Percentiles rank a stretch among this genome's conserved stretches.
These are phyloP conservation scores for Apoda limacodes DNA, from an alignment of 2,888 invertebrate species.

Conservation along the genomic window DNA sequence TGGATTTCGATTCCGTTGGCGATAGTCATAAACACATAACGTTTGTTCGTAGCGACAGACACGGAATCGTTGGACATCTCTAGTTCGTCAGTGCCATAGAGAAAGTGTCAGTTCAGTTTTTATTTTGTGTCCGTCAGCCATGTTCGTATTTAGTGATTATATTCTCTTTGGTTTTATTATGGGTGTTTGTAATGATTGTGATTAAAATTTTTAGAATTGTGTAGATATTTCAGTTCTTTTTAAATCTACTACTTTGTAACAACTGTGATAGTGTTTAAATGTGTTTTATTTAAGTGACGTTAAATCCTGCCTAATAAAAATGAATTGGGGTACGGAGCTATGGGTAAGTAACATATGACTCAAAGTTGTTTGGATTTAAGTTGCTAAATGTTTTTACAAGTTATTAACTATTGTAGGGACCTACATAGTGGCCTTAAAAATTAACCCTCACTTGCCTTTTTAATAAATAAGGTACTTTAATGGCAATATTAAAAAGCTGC, in stretches of 20 bases:
- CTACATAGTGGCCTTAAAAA: no score
- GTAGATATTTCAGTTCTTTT: slow-evolving; percentile 35
- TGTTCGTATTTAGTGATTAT: slow-evolving; percentile 61
- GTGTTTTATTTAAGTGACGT: slow-evolving; percentile 55
- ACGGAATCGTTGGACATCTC: no score
- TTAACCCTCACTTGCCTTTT: no score
- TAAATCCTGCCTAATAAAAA: slow-evolving; percentile 57
- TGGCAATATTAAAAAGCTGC: no score
- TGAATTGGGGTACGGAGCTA: slow-evolving; percentile 78
- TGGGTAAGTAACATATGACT: slow-evolving; percentile 63
- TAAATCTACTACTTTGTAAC: slow-evolving; percentile 26
- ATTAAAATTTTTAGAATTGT: slow-evolving; percentile 44
- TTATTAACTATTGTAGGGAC: no score
- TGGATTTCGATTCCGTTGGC: no score
- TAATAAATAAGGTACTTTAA: no score
- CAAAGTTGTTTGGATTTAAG: no score
- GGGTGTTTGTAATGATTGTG: slow-evolving; percentile 57
- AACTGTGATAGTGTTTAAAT: slow-evolving; percentile 55
- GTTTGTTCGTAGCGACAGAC: no score
- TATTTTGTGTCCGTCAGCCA: slow-evolving; percentile 53
- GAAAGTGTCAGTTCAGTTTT: slow-evolving; percentile 25
- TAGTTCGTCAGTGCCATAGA: slow-evolving; percentile 17
- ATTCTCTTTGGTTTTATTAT: slow-evolving; percentile 59
- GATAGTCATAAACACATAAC: no score
- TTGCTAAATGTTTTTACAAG: no score